Base-by-base conservation (phyloP, 2,888 invertebrate species). In the Nycteola revayana region DNA sequence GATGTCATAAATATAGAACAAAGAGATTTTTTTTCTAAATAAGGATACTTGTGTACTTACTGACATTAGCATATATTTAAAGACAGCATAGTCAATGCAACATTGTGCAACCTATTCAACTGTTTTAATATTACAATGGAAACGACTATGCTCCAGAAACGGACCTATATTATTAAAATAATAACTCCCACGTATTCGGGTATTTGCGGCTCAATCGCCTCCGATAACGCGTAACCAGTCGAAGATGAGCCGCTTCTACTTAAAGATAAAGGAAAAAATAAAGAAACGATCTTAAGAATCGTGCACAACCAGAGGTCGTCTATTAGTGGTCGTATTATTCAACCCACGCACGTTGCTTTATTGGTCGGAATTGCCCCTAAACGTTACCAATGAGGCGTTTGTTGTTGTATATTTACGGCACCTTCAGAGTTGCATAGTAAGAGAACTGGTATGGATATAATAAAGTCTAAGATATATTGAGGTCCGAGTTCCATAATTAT, bases 331-430 rank as follows among this genome's bases (percentile, higher is more conserved):
- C 66, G 57, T 59, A 58, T 70, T 74, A 60, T 57, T 45, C 71
- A 47, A 61, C 87, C 87, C 79, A 87, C 87, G 81, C 81, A 58
- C 55, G 52, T 67, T 73, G 70, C 79, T 86, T 87, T 87, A 88
- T 87, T 84, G 85, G 78, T 66, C 70, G 66, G 75, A 87, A 87
- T 88, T 87, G 84, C 76, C 66, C 76, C 79, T 88, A 88, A 87
- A 87, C 79, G 86, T 73, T 87, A 78, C 82, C 84, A 85, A 84
- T 84, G 85, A 83, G 78, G 66, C 78, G 73, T 77, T 77, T 77
- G 77, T 81, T 80, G 78, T 66, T 72, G 78, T 83, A 69, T 83
- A 85, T 86, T 85, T 86, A 86, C 77, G 79, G 72, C 57, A 62
- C 70, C 67, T 68, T 71, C 58, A 71, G 60, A 68, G 75, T 68